Evolutionary conservation across 2,113 vertebrate species (phyloP).

Genomic region (Megalops atlanticus): DNA sequence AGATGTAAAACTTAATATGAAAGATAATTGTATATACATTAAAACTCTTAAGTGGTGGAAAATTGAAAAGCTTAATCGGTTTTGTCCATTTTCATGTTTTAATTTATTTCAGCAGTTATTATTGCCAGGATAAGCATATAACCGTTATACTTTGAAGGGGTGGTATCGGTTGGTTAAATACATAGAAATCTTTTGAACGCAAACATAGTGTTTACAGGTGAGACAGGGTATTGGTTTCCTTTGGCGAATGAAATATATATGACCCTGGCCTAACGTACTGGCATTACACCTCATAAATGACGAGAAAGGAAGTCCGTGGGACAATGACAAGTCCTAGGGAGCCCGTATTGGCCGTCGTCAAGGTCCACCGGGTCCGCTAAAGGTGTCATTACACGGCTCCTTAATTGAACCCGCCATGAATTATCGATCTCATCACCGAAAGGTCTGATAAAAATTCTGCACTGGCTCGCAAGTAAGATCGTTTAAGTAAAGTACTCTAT

Average conservation of each 20-base stretch:
- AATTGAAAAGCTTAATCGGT: no score
- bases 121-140: no score
- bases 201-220: neutral
- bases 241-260: slow-evolving; percentile 75
- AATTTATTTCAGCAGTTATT: neutral
- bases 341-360: slow-evolving; percentile 64
- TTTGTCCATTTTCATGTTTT: no score
- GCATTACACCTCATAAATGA: slow-evolving; percentile 58
- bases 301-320: slow-evolving; percentile 55
- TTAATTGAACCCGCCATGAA: slow-evolving; percentile 56
- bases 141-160: neutral
- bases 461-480: slow-evolving; percentile 22
- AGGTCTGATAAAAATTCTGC: slow-evolving; percentile 44
- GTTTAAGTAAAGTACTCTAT: neutral
- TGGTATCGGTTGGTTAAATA: neutral
- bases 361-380: slow-evolving; percentile 49
- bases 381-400: slow-evolving; percentile 57
- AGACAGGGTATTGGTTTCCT: slow-evolving; percentile 58
- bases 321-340: slow-evolving; percentile 54
- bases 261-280: slow-evolving; percentile 61
- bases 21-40: neutral
- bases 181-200: neutral
- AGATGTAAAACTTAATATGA: slow-evolving; percentile 57
- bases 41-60: neutral
- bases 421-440: slow-evolving; percentile 65